These are phyloP conservation scores for Philopedon plagiatum DNA, from an alignment of 2,888 invertebrate genomes.

Conservation along the genomic window DNA sequence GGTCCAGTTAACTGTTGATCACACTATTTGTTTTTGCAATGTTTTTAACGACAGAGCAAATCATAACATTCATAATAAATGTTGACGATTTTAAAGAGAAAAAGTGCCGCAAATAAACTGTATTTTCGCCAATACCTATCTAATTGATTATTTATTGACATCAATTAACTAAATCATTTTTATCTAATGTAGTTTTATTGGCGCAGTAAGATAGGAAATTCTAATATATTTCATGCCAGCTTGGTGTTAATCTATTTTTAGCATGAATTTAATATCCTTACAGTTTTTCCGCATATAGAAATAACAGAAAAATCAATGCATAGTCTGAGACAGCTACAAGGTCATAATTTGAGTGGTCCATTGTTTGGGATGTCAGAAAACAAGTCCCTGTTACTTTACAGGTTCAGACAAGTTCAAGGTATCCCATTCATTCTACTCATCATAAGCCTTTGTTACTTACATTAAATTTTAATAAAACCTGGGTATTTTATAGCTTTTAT, in stretches of 20 bases:
- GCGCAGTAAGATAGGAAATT: not conserved
- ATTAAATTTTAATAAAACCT: no score
- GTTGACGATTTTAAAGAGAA: not conserved
- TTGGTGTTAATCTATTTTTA: not conserved
- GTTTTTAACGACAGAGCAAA: slow-evolving; percentile 3
- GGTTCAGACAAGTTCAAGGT: not conserved
- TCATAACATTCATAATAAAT: not conserved
- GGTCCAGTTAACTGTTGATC: slow-evolving; percentile 18
- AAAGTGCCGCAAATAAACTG: not conserved
- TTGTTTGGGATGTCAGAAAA: not conserved
- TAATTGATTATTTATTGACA: slow-evolving; percentile 9
- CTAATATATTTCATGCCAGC: not conserved
- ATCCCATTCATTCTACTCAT: no score
- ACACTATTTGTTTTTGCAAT: slow-evolving; percentile 10
- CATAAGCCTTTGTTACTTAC: no score
- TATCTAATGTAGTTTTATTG: not conserved
- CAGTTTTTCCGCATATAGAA: not conserved
- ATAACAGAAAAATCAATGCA: slow-evolving; percentile 10
- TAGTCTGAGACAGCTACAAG: not conserved
- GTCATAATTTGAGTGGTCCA: not conserved
- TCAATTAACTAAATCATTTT: not conserved
- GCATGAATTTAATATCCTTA: not conserved
- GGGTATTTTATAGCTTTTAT: no score
- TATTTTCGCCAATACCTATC: not conserved
- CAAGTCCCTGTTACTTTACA: not conserved